These are phyloP conservation scores for Drosophila cardini DNA, from an alignment of 1,140 invertebrate genomes.

Conservation along the genomic window DNA sequence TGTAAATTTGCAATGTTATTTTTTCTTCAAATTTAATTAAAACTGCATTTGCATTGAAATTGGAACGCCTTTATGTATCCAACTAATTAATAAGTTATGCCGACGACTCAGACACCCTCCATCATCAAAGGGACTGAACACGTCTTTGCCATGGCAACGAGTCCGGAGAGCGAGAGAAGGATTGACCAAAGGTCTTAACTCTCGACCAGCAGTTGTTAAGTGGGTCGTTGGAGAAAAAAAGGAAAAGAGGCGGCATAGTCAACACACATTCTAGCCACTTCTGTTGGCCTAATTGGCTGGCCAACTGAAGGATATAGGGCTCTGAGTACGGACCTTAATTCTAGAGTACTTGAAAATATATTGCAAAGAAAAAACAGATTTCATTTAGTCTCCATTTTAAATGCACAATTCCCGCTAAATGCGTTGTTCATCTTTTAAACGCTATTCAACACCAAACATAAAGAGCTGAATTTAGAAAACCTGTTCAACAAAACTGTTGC, in stretches of 20 bases:
- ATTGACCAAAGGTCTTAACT: conserved; percentile 25
- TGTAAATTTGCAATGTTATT: conserved; percentile 5
- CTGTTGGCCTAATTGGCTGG: conserved; percentile 69
- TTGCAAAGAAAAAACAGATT: background rate
- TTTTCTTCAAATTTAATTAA: conserved; percentile 68
- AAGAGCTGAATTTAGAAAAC: too few relatives aligned
- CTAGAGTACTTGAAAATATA: conserved; percentile 6
- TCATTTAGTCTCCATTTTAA: conserved; percentile 14
- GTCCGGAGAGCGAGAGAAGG: background rate
- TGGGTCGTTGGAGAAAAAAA: conserved; percentile 23
- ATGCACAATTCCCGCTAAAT: conserved; percentile 14
- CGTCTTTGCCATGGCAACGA: conserved; percentile 43
- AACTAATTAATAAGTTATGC: conserved; percentile 74
- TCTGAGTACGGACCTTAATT: conserved; percentile 12
- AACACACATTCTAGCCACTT: conserved; percentile 54
- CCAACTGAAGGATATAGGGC: conserved; percentile 32
- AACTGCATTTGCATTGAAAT: conserved; percentile 75
- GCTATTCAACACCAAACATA: too few relatives aligned
- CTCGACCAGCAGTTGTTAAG: conserved; percentile 29
- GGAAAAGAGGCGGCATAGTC: background rate
- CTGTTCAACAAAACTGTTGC: too few relatives aligned
- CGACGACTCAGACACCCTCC: conserved; percentile 3
- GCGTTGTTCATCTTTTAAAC: background rate
- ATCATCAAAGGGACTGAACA: conserved; percentile 13
- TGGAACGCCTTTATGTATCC: conserved; percentile 43